A percentile compares a stretch with the other conserved stretches of the same genome.
phyloP scores from a whole-genome alignment of 2,797 vertebrate genomes.

The Labeo calbasu region DNA sequence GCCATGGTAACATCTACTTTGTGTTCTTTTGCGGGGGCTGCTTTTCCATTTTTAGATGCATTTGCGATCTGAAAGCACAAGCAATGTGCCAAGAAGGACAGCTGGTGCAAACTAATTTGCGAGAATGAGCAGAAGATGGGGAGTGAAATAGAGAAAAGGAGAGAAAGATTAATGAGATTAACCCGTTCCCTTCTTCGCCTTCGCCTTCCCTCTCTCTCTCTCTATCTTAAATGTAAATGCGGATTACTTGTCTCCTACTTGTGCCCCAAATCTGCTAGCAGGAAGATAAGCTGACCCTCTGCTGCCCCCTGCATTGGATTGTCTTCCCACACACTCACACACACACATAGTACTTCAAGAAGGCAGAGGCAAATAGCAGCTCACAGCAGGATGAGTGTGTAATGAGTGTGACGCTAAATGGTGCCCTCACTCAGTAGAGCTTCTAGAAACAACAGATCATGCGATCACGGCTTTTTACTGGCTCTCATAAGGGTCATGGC shows the following conservation, averaged over 20 bases:
- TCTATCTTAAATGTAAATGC: constrained; percentile 44
- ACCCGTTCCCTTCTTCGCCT: constrained; percentile 13
- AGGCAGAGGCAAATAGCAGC: constrained; percentile 28
- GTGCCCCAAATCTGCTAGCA: constrained; percentile 33
- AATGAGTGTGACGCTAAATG: constrained; percentile 31
- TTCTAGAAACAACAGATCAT: neutral
- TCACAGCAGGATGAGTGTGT: constrained; percentile 31
- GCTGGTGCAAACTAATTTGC: constrained; percentile 53
- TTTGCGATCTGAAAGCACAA: constrained; percentile 40
- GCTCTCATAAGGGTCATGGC: neutral
- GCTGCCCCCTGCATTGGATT: constrained; percentile 43
- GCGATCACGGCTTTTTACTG: neutral
- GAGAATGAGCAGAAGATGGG: constrained; percentile 27
- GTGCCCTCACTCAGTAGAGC: constrained; percentile 21
- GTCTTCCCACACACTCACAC: constrained; percentile 16
- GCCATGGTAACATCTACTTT: constrained; percentile 63
- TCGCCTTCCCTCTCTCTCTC: too few relatives aligned
- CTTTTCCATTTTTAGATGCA: constrained; percentile 55
- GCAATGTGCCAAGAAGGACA: constrained; percentile 49
- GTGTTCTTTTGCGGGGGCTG: constrained; percentile 53
- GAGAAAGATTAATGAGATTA: constrained; percentile 41
- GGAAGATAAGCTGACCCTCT: constrained; percentile 26
- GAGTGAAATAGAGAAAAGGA: neutral
- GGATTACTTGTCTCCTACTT: constrained; percentile 49
- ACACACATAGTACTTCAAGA: constrained; percentile 16